Evolutionary conservation across 2,888 invertebrate species (phyloP).

Genomic region (Sphaeridia pumilis): DNA sequence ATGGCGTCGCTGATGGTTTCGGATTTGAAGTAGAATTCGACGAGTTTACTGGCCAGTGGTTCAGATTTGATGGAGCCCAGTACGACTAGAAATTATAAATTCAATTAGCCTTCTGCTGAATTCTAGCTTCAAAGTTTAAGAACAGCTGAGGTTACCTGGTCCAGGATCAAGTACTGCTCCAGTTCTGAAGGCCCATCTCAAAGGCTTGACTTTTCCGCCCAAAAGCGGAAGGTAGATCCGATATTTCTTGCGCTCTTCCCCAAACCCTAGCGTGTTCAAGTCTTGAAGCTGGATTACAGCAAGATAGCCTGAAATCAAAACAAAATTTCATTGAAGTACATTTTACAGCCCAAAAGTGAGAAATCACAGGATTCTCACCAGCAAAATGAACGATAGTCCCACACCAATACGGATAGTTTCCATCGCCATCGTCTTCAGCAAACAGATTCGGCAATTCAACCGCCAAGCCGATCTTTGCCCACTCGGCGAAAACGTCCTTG

Average conservation of each 20-base stretch:
- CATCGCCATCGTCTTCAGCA: no score
- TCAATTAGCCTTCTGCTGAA: no score
- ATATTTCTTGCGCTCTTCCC: neutral
- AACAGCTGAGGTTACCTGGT: neutral
- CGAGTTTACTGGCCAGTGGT: no score
- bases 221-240: neutral
- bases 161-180: neutral
- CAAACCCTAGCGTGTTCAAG: neutral
- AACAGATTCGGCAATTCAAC: neutral
- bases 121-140: no score
- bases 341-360: neutral
- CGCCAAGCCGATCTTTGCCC: neutral
- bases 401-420: no score
- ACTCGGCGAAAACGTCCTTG: neutral
- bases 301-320: neutral
- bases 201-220: neutral
- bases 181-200: neutral
- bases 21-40: no score
- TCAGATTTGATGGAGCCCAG: no score
- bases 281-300: neutral
- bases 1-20: no score
- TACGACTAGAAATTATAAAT: no score
- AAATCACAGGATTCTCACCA: no score
- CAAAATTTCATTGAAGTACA: no score
- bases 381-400: neutral